These are phyloP conservation scores for Campoplex nolae DNA, from an alignment of 2,888 invertebrate species.

Conservation along the genomic window DNA sequence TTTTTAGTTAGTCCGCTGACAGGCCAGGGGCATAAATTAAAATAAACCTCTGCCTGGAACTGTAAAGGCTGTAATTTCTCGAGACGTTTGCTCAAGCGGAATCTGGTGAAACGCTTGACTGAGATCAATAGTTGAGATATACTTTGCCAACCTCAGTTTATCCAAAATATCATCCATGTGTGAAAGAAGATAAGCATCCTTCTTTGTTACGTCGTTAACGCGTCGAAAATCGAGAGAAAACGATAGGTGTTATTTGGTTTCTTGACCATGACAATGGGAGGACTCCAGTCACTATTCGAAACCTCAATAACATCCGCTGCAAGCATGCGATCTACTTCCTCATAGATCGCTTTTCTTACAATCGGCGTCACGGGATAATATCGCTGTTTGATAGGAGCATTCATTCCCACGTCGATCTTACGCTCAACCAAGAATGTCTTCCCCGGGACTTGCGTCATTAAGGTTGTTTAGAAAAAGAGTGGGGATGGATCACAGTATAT, in stretches of 20 bases:
- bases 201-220: constrained; percentile 66
- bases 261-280: not conserved
- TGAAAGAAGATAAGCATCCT: constrained; percentile 54
- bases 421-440: not conserved
- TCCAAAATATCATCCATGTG: constrained; percentile 70
- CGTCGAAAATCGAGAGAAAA: constrained; percentile 32
- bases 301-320: not conserved
- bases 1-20: no score
- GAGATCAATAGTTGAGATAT: not conserved
- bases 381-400: constrained; percentile 1
- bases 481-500: no score
- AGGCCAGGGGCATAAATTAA: no score
- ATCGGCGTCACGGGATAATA: constrained; percentile 7
- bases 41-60: not conserved
- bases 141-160: constrained; percentile 61
- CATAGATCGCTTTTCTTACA: not conserved
- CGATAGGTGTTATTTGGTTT: constrained; percentile 19
- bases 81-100: not conserved
- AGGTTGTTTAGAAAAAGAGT: no score
- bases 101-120: constrained; percentile 5
- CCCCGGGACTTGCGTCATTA: not conserved
- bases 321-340: constrained; percentile 7
- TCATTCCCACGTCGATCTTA: not conserved
- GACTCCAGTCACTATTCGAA: not conserved
- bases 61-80: not conserved